Conservation (phyloP, 2,888 invertebrate genomes). For the Rhaphigaster nebulosa region DNA sequence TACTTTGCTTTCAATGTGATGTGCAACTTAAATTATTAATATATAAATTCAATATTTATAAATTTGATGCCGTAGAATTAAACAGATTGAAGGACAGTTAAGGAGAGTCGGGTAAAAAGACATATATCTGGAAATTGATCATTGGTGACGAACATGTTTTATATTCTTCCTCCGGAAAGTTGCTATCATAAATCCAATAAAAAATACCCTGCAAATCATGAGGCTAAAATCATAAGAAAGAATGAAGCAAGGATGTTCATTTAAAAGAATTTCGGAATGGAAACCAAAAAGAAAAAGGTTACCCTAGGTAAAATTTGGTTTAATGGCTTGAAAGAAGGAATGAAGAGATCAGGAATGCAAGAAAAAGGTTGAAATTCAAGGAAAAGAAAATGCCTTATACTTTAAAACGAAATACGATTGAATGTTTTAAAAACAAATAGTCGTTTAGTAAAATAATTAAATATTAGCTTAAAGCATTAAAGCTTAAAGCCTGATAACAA, state of each 20-base stretch:
- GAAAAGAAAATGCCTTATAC: background rate
- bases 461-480: conserved; percentile 17
- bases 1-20: too few species aligned
- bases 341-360: background rate
- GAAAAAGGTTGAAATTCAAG: background rate
- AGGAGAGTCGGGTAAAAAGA: too few species aligned
- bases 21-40: too few species aligned
- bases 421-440: background rate
- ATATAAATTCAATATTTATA: too few species aligned
- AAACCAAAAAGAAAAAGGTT: background rate
- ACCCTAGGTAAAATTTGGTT: background rate
- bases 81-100: too few species aligned
- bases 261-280: background rate
- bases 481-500: background rate
- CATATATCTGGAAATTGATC: too few species aligned
- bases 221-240: background rate
- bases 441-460: background rate
- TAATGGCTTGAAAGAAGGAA: background rate
- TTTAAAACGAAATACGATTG: background rate
- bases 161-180: too few species aligned
- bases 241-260: background rate
- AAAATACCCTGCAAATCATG: too few species aligned
- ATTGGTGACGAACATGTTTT: too few species aligned
- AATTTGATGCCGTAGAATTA: too few species aligned
- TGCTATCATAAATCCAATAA: too few species aligned